Base-by-base conservation (phyloP, 2,888 invertebrate genomes). In the Agonum fuliginosum region DNA sequence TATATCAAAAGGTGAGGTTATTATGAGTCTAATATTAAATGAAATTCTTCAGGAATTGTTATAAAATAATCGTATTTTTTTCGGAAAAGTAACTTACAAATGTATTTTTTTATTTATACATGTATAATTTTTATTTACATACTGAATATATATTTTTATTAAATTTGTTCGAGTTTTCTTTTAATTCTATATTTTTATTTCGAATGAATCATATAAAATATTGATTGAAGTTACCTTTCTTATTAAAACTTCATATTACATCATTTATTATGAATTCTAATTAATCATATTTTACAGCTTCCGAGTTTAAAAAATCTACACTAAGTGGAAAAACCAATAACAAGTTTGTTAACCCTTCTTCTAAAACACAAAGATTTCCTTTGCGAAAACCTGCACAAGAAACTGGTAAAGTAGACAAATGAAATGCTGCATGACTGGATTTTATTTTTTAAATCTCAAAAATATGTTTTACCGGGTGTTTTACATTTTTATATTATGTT, bases 1-100 rank as follows among this genome's bases (percentile, higher is more conserved):
- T 24, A 22, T 75, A 27, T 37, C 34, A 10, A 65, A 51, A 67
- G 75, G 75, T 75, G 54, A 67, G 75, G 10, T 20, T n/a, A 12
- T 75, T 30, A 46, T 75, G n/a, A 41, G 12, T 12, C 24, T 74
- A 17, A 6, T 75, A 19, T 48, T 51, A n/a, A 24, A 75, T 22
- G 67, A 75, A 46, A 48, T 65, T 20, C 20, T 75, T 8, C 46
- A 43, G 17, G 74, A 74, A 65, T 27, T 62, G 17, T 2, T 74
- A 22, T 27, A 74, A 27, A 74, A 74, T 27, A 17, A 62, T 43
- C n/a, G 22, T 22, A 43, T 27, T 6, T 65, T 30, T 34, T 37
- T 12, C 5, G 20, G 14, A 43, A 19, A 43, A 37, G 67, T 67
- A 67, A 41, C 43, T 46, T 48, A 20, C 20, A 27, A 43, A 27